Percentiles rank a stretch among this genome's conserved stretches.
phyloP scores from a whole-genome alignment of 2,113 vertebrate genomes.

The Melanerpes formicivorus region DNA sequence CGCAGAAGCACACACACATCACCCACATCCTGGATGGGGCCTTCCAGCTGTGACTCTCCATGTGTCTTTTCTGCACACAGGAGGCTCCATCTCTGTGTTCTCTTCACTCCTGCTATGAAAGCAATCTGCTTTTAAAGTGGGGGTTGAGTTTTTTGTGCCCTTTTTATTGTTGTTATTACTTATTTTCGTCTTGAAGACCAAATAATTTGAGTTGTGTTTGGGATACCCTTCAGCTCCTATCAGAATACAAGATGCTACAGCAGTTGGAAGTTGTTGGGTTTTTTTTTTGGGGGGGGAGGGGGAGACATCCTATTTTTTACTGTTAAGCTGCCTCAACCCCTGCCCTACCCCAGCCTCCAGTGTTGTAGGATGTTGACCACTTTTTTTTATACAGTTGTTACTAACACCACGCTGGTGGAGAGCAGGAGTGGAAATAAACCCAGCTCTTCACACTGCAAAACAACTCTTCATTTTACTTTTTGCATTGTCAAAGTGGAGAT shows the following conservation, averaged over 20 bases:
- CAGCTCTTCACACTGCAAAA: constrained; percentile 71
- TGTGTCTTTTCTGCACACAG: constrained; percentile 22
- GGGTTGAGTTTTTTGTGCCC: neutral
- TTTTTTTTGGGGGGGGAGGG: neutral
- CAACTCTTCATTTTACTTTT: too few relatives aligned
- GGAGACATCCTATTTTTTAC: constrained; percentile 63
- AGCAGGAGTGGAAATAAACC: constrained; percentile 71
- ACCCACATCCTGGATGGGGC: constrained; percentile 3
- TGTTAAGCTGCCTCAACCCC: constrained; percentile 66
- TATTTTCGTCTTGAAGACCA: constrained; percentile 36
- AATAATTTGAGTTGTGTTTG: constrained; percentile 59
- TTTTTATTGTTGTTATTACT: too few relatives aligned
- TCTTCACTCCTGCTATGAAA: constrained; percentile 47
- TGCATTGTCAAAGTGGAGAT: constrained; percentile 71
- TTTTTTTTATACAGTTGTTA: constrained; percentile 72
- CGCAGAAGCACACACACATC: neutral
- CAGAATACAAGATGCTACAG: constrained; percentile 64
- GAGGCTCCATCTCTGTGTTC: neutral
- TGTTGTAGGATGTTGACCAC: constrained; percentile 65
- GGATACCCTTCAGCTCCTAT: constrained; percentile 60
- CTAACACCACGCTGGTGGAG: constrained; percentile 57
- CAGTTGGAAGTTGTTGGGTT: neutral
- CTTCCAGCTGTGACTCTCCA: constrained; percentile 29
- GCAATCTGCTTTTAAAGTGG: constrained; percentile 51
- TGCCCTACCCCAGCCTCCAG: neutral